phyloP scores from a whole-genome alignment of 2,797 vertebrate genomes.

The Halcyon smyrnensis region DNA sequence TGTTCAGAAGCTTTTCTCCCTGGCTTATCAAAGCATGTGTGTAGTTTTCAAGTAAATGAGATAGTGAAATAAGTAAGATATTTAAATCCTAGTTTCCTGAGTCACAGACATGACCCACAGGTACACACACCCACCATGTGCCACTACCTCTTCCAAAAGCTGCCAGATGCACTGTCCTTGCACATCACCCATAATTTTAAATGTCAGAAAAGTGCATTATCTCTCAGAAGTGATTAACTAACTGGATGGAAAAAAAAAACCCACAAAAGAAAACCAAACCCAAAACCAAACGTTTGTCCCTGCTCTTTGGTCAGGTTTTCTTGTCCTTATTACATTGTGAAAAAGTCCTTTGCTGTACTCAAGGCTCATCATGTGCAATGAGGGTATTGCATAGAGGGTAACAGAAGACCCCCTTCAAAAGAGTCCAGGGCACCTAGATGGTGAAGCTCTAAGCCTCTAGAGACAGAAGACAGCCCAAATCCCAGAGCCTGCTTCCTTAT shows the following conservation, averaged over 20 bases:
- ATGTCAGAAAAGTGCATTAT: not conserved
- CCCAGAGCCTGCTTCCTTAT: not conserved
- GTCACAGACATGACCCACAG: not conserved
- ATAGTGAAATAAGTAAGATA: not conserved
- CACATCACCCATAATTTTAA: not conserved
- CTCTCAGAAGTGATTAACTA: not conserved
- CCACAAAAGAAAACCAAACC: no score
- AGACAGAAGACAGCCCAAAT: not conserved
- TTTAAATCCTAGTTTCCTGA: not conserved
- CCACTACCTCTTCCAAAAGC: not conserved
- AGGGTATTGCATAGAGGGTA: not conserved
- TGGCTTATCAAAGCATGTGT: fast-evolving
- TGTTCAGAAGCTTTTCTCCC: not conserved
- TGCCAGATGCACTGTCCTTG: not conserved
- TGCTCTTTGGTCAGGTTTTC: not conserved
- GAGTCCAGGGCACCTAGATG: not conserved
- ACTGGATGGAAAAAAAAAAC: not conserved
- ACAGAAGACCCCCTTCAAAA: not conserved
- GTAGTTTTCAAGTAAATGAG: not conserved
- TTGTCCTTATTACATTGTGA: not conserved
- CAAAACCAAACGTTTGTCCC: fast-evolving
- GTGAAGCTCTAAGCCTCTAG: not conserved
- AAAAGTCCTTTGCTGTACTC: no score
- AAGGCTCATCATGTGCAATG: fast-evolving
- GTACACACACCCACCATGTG: not conserved